Evolutionary conservation across 2,797 vertebrate genomes (phyloP).

Genomic region (Lagodon rhomboides): DNA sequence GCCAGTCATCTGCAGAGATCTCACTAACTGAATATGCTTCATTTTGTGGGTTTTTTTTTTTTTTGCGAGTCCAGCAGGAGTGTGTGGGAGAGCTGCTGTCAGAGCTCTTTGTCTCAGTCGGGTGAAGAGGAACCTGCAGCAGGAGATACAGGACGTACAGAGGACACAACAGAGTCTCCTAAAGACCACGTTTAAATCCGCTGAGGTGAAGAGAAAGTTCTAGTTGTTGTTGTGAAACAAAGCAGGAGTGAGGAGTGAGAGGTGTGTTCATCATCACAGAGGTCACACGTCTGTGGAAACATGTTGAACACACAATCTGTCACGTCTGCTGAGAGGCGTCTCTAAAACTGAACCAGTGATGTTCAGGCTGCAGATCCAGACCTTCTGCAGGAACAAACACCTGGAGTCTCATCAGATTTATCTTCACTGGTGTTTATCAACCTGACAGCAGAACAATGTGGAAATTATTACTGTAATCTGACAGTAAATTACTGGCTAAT

Average conservation of each 20-base stretch:
- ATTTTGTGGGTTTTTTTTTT: not conserved
- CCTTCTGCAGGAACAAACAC: too few relatives aligned
- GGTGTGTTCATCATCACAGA: not conserved
- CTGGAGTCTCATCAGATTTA: too few relatives aligned
- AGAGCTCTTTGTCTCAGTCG: constrained; percentile 9
- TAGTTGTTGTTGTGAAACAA: too few relatives aligned
- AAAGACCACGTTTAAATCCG: not conserved
- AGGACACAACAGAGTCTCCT: not conserved
- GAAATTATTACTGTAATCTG: too few relatives aligned
- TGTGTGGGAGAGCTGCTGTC: constrained; percentile 11
- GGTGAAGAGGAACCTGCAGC: constrained; percentile 9
- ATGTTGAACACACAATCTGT: too few relatives aligned
- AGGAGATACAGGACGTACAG: not conserved
- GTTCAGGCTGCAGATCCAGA: too few relatives aligned
- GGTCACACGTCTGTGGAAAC: not conserved
- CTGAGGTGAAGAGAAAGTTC: not conserved
- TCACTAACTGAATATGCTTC: constrained; percentile 3
- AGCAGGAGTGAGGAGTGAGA: too few relatives aligned
- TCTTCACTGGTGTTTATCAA: too few relatives aligned
- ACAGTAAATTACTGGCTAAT: too few relatives aligned
- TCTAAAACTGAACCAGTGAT: too few relatives aligned
- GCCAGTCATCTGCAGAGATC: constrained; percentile 19
- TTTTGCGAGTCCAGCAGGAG: constrained; percentile 15
- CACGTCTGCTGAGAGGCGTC: too few relatives aligned
- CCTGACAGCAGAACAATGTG: too few relatives aligned